Conservation (phyloP, 1,140 invertebrate genomes). For the Druon quercuslanigerum region DNA sequence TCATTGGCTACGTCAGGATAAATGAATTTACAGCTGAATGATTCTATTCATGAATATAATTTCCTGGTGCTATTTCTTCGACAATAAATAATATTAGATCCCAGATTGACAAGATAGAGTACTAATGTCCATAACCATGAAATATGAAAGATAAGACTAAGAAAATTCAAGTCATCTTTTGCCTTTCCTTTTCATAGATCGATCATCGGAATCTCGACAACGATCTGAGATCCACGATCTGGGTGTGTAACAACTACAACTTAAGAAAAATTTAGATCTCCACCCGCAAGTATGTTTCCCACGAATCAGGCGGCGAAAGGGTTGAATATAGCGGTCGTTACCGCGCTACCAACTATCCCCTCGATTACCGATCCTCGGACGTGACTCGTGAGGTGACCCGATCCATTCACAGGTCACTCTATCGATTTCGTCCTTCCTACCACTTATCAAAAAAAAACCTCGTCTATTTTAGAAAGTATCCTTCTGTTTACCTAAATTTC, state of each 20-base stretch:
- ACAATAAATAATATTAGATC: constrained; percentile 1
- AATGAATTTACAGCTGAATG: neutral
- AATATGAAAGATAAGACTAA: constrained; percentile 11
- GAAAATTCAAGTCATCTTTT: constrained; percentile 21
- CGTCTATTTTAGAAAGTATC: too few species aligned
- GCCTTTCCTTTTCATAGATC: constrained; percentile 23
- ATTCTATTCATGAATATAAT: neutral
- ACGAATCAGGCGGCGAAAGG: constrained; percentile 38
- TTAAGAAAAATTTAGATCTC: constrained; percentile 42
- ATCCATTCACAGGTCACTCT: constrained; percentile 42
- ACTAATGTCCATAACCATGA: constrained; percentile 11
- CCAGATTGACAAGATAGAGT: constrained; percentile 8
- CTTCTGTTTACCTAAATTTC: too few species aligned
- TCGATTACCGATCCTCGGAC: constrained; percentile 57
- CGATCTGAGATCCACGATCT: constrained; percentile 35
- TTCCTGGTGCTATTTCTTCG: neutral
- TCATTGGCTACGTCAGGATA: too few species aligned
- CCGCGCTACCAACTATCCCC: constrained; percentile 49
- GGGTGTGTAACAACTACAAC: constrained; percentile 30
- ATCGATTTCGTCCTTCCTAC: neutral
- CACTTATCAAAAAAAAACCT: neutral
- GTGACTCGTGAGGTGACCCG: constrained; percentile 52
- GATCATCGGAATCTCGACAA: constrained; percentile 27
- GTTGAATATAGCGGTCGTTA: constrained; percentile 43
- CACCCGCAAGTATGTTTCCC: constrained; percentile 46